Percentiles rank a stretch among this genome's conserved stretches.
phyloP scores from a whole-genome alignment of 1,140 invertebrate genomes.

The Cyphomyrmex costatus region DNA sequence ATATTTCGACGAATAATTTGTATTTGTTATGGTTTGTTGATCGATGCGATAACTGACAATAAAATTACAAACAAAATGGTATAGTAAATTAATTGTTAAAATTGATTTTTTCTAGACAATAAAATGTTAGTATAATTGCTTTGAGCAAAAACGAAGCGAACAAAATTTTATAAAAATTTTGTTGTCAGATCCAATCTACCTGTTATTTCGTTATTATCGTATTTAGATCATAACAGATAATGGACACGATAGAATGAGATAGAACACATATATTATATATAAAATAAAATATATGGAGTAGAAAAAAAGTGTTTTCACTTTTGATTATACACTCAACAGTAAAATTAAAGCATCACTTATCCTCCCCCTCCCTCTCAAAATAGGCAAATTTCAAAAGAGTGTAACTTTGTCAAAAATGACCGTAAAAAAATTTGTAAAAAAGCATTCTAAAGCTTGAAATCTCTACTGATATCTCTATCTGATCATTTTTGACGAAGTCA shows the following conservation, averaged over 20 bases:
- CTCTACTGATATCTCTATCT: too few relatives aligned
- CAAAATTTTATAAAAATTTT: slow-evolving; percentile 4
- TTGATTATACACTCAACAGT: too few relatives aligned
- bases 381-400: too few relatives aligned
- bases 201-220: slow-evolving; percentile 13
- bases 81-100: neutral
- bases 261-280: neutral
- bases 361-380: too few relatives aligned
- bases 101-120: neutral
- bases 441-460: too few relatives aligned
- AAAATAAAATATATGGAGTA: neutral
- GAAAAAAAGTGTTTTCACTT: neutral
- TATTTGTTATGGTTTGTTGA: neutral
- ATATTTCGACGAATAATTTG: neutral
- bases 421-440: too few relatives aligned
- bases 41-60: neutral
- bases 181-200: slow-evolving; percentile 11
- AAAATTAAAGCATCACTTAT: too few relatives aligned
- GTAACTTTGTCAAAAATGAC: too few relatives aligned
- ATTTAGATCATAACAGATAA: neutral
- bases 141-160: neutral
- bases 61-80: neutral
- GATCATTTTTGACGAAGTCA: too few relatives aligned
- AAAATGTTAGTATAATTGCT: neutral
- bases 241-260: neutral